phyloP scores from a whole-genome alignment of 2,888 invertebrate genomes.

The Pherbina coryleti region DNA sequence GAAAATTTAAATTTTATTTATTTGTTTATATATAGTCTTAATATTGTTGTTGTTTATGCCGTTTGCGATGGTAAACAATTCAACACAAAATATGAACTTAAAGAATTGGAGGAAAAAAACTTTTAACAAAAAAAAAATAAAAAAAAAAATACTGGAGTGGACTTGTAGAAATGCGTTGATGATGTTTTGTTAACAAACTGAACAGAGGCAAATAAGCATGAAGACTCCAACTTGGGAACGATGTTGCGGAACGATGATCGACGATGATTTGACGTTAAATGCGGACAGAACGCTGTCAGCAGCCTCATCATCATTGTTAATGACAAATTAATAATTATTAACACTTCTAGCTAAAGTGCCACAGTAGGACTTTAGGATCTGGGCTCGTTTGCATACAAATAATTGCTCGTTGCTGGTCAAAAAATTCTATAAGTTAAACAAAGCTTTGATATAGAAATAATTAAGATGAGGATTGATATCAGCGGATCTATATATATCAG shows the following conservation, averaged over 20 bases:
- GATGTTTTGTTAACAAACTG: conserved; percentile 29
- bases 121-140: conserved; percentile 21
- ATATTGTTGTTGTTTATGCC: conserved; percentile 5
- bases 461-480: no score
- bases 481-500: no score
- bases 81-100: neutral
- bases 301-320: conserved; percentile 21
- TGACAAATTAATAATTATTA: conserved; percentile 20
- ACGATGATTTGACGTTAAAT: conserved; percentile 21
- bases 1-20: conserved; percentile 26
- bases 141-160: conserved; percentile 9
- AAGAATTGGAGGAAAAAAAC: conserved; percentile 4
- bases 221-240: neutral
- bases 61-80: conserved; percentile 15
- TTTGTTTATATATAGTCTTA: neutral
- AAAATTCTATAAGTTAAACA: no score
- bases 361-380: neutral
- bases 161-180: conserved; percentile 24
- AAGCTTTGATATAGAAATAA: no score
- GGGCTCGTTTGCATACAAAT: no score
- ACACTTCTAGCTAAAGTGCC: neutral
- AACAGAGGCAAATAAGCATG: conserved; percentile 15
- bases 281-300: neutral
- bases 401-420: no score
- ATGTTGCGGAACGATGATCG: neutral